phyloP scores from a whole-genome alignment of 2,888 invertebrate genomes.

The Chymomyza caudatula region DNA sequence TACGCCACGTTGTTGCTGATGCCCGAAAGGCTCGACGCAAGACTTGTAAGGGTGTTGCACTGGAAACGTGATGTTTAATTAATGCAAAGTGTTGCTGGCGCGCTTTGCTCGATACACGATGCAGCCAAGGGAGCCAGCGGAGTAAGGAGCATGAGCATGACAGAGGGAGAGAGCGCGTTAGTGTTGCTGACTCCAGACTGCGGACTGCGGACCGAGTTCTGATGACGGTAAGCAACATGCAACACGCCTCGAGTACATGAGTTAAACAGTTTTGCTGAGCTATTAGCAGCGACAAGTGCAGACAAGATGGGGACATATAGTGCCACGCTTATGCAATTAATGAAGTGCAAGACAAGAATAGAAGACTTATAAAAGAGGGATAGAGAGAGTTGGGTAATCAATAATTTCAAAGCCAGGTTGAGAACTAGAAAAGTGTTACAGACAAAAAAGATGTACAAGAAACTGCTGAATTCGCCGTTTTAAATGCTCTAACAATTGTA shows the following conservation, averaged over 20 bases:
- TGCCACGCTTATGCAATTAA: slow-evolving; percentile 58
- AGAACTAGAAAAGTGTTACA: too few relatives aligned
- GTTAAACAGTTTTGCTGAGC: slow-evolving; percentile 60
- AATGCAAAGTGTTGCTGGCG: slow-evolving; percentile 58
- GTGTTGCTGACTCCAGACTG: background rate
- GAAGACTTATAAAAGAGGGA: slow-evolving; percentile 9
- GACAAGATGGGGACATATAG: slow-evolving; percentile 29
- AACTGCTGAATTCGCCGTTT: too few relatives aligned
- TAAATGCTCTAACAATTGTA: too few relatives aligned
- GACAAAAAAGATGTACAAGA: too few relatives aligned
- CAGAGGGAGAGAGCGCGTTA: background rate
- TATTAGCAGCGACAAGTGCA: slow-evolving; percentile 63
- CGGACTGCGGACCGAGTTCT: background rate
- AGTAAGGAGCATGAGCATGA: background rate
- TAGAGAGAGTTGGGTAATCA: slow-evolving; percentile 6
- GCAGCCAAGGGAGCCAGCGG: background rate
- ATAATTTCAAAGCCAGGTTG: too few relatives aligned
- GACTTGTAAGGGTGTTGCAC: slow-evolving; percentile 69
- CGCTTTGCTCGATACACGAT: slow-evolving; percentile 14
- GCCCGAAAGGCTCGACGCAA: slow-evolving; percentile 40
- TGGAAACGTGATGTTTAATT: slow-evolving; percentile 74
- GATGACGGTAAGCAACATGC: background rate
- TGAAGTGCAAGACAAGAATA: slow-evolving; percentile 35
- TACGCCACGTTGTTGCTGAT: slow-evolving; percentile 23
- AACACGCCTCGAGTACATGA: slow-evolving; percentile 42